Base-by-base conservation (phyloP, 2,113 vertebrate genomes). In the Rhabdornis inornatus region DNA sequence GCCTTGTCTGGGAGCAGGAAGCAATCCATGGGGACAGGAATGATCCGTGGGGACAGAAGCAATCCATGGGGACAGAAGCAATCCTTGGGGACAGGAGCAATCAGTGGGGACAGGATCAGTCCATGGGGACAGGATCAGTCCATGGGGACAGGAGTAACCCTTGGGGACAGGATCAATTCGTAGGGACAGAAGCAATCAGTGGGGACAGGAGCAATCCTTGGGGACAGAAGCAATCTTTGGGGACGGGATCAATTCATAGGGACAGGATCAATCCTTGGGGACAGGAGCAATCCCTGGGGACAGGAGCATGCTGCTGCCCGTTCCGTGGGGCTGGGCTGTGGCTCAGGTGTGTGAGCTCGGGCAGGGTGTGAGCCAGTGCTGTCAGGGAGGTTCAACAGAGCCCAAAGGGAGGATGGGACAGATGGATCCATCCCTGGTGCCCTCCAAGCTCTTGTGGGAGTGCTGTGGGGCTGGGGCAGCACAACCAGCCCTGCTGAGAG, bases 221-320 rank as follows among this genome's bases (percentile, higher is more conserved):
- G 60, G 60, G 15, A 79, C 6, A 6, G 61, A 27, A 4, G 0
- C 6, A 10, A 5, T 47, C 37, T 5, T 0, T 53, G 24, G 59
- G 76, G 11, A 28, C 4, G 13, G 47, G 23, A 7, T 1, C 18
- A 35, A 17, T 35, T 17, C 23, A 4, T 50, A n/a, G 33, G 45
- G 24, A 52, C 3, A 10, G 40, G 12, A 11, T 0, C 12, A 24
- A 0, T 22, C 47, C 3, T 0, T n/a, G 24, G 39, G 45, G 28
- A 50, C 6, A 8, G 31, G 20, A 3, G 0, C 10, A 35, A 23
- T 39, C 35, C 7, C 7, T 22, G 50, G 76, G 59, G 5, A 22
- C 6, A 13, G 30, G 68, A 83, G 33, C 47, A 53, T 16, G 35
- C 45, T 33, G 20, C 27, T 9, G 45, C 22, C 37, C 1, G 0